Conservation (phyloP, 2,113 vertebrate genomes). For the Triplophysa rosa region DNA sequence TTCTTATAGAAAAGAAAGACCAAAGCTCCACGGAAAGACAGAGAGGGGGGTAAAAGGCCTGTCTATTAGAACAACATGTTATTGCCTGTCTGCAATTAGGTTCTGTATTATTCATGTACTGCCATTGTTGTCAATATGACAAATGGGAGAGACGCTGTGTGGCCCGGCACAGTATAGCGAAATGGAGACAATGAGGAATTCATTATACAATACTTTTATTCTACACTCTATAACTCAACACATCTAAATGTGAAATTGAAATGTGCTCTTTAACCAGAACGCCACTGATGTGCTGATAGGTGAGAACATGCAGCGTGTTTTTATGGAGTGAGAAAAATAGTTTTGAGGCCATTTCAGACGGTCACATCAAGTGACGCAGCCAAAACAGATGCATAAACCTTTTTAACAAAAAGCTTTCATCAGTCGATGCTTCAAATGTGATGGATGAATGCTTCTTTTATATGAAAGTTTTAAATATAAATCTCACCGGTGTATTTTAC, state of each 20-base stretch:
- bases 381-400: not conserved
- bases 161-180: not conserved
- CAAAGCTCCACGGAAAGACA: not conserved
- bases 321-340: not conserved
- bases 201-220: not conserved
- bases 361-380: not conserved
- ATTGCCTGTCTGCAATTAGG: slow-evolving; percentile 20
- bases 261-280: not conserved
- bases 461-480: too few relatives aligned
- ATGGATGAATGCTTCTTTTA: too few relatives aligned
- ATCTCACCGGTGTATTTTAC: too few relatives aligned
- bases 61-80: slow-evolving; percentile 31
- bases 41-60: not conserved
- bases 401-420: too few relatives aligned
- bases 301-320: too few relatives aligned
- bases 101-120: slow-evolving; percentile 1
- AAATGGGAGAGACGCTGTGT: not conserved
- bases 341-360: not conserved
- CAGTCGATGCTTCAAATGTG: too few relatives aligned
- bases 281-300: not conserved
- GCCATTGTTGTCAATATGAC: slow-evolving; percentile 14
- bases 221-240: not conserved
- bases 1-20: not conserved
- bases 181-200: not conserved
- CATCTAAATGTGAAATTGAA: not conserved